Evolutionary conservation across 1,140 invertebrate species (phyloP), one percentile per base, ranked within the genome.

Genomic region (Chironomus tepperi): DNA sequence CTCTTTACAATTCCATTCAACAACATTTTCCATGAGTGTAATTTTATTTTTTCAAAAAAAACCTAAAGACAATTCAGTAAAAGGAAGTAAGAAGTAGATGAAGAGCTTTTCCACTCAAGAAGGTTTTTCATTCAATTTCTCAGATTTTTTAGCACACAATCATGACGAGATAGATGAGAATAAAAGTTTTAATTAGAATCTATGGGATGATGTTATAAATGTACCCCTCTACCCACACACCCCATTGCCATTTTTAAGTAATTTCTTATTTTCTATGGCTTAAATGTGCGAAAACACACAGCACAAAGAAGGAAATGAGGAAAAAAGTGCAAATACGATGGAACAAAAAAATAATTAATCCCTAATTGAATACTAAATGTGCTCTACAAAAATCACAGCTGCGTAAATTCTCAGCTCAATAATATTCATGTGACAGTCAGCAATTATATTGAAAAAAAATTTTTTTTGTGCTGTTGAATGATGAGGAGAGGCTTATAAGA

Each of bases 321-420:
- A n/a, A 57, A 57, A 57, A 57, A 57, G 47, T 57, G 47, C 47
- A 57, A 57, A 57, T 57, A 57, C 47, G 8, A n/a, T 57, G 10
- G 10, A n/a, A 57, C 19, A 67, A 57, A 12, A 18, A 70, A 19
- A 70, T 70, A 70, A 70, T 70, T 70, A 70, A 70, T 70, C 65
- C 65, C 19, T 70, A 70, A 70, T 70, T 70, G 65, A 21, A 70
- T 70, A 21, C 19, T 70, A 70, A 70, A 70, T 70, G 47, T 57
- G 65, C 18, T 70, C 65, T 70, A 15, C 18, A 16, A 18, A 67
- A 67, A 19, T 70, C 16, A 70, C 65, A 70, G 65, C 65, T 70
- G 65, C 16, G 65, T 70, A 70, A 70, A 70, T 70, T 70, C 65
- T 10, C 65, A 70, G 19, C 65, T 57, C 47, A 57, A 57, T 57